phyloP scores from a whole-genome alignment of 2,113 vertebrate genomes.

The Scytalopus superciliaris region DNA sequence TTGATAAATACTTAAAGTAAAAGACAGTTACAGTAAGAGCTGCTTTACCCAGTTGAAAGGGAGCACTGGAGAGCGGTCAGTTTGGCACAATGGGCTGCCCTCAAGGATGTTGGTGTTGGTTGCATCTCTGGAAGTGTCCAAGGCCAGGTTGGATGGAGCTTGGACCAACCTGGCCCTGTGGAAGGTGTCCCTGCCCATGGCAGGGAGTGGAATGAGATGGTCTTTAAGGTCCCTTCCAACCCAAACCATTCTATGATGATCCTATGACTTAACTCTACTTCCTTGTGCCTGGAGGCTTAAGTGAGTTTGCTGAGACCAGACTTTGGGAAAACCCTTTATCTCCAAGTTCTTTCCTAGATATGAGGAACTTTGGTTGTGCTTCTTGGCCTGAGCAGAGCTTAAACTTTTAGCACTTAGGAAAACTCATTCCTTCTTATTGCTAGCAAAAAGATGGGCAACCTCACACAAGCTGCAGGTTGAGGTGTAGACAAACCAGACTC shows the following conservation, averaged over 20 bases:
- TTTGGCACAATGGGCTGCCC: rapidly evolving
- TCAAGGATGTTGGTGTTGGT: neutral
- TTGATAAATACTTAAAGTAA: neutral
- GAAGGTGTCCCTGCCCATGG: neutral
- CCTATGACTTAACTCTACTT: neutral
- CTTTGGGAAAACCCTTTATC: neutral
- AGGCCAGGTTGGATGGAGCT: neutral
- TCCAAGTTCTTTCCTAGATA: neutral
- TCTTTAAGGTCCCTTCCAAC: neutral
- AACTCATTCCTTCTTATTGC: neutral
- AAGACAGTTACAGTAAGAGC: neutral
- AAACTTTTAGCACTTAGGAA: neutral
- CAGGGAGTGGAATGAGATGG: neutral
- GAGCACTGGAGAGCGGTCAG: neutral
- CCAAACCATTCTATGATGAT: neutral
- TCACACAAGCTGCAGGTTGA: rapidly evolving
- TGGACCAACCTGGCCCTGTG: neutral
- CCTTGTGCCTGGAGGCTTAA: neutral
- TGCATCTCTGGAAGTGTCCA: neutral
- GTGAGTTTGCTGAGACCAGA: neutral
- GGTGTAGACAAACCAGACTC: neutral
- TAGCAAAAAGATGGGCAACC: neutral
- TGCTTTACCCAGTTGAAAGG: neutral
- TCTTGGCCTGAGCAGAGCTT: neutral
- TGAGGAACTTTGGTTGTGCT: neutral